Conservation (phyloP, 2,113 vertebrate species). For the Anguilla rostrata region DNA sequence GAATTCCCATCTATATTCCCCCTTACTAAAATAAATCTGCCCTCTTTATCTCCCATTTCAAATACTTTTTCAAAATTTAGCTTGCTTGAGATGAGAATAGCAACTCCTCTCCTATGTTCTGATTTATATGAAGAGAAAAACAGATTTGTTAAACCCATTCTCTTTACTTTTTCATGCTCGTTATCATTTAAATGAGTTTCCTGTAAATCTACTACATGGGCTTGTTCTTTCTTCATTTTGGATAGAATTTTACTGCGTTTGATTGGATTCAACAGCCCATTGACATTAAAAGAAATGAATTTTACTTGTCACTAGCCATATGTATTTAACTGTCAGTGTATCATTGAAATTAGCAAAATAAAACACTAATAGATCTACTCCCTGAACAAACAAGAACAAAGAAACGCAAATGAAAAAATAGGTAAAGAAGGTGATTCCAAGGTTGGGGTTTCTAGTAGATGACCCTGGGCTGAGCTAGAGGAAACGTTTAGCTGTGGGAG, state of each 20-base stretch:
- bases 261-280: conserved; percentile 34
- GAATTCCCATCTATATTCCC: conserved; percentile 9
- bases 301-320: conserved; percentile 21
- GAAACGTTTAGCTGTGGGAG: neutral
- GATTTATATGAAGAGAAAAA: conserved; percentile 12
- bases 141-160: conserved; percentile 20
- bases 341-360: neutral
- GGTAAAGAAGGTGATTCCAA: conserved; percentile 11
- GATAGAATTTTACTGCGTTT: conserved; percentile 21
- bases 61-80: conserved; percentile 20
- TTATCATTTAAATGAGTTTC: conserved; percentile 26
- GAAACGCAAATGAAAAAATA: neutral
- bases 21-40: conserved; percentile 6
- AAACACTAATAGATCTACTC: conserved; percentile 4
- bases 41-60: conserved; percentile 12
- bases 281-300: conserved; percentile 35
- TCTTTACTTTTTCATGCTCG: conserved; percentile 13
- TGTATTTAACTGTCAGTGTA: conserved; percentile 10
- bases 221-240: conserved; percentile 31
- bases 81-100: conserved; percentile 19
- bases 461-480: conserved; percentile 20
- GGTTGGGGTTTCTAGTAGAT: conserved; percentile 3
- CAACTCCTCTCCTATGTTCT: conserved; percentile 10
- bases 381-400: conserved; percentile 19
- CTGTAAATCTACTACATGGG: conserved; percentile 17